These are phyloP conservation scores for Mandrillus leucophaeus DNA, from an alignment of 2,113 vertebrate genomes.

Conservation along the genomic window DNA sequence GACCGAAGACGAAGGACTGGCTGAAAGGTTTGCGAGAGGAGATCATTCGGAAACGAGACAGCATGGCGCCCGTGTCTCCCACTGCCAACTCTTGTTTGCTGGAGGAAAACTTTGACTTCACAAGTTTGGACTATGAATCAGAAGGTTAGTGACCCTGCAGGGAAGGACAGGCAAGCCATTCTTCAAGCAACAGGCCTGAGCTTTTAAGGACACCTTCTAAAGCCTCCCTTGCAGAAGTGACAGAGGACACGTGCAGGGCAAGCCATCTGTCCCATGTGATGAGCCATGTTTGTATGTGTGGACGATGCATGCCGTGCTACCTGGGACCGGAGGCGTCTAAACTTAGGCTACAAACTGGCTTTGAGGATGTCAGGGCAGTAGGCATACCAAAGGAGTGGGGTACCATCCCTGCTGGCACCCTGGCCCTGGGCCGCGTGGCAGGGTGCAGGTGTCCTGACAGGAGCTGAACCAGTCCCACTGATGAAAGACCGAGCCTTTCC, in stretches of 20 bases:
- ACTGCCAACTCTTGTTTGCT: constrained; percentile 86
- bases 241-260: accelerated
- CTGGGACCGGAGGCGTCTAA: accelerated
- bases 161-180: not conserved
- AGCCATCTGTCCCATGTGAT: accelerated
- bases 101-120: constrained; percentile 88
- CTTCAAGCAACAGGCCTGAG: accelerated
- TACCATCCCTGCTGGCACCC: accelerated
- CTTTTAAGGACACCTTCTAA: too few relatives aligned
- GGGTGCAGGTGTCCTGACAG: not conserved
- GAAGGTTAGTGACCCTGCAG: constrained; percentile 80
- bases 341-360: accelerated
- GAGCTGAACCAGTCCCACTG: not conserved
- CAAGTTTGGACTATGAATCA: constrained; percentile 86
- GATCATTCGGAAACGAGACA: constrained; percentile 84
- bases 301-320: accelerated
- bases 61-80: constrained; percentile 82
- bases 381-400: accelerated
- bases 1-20: constrained; percentile 87
- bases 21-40: constrained; percentile 86
- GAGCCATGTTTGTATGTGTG: accelerated
- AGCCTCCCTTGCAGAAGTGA: not conserved
- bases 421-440: too few relatives aligned
- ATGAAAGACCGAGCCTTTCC: accelerated
- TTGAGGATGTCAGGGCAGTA: not conserved